phyloP scores from a whole-genome alignment of 92 coral and sea anemone genomes.

The Porites evermanni region DNA sequence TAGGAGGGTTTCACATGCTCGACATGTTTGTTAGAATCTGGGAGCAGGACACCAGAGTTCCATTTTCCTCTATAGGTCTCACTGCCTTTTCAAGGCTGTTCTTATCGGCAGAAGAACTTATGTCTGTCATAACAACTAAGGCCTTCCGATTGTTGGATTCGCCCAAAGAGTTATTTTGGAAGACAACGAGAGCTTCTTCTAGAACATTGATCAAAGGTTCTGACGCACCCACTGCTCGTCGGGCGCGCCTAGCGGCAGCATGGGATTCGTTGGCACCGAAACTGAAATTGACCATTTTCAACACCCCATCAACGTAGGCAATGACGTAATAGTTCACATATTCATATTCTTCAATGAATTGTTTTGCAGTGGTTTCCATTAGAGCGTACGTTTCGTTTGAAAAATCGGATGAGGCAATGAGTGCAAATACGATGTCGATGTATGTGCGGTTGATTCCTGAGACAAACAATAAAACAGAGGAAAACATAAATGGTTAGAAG shows the following conservation, averaged over 20 bases:
- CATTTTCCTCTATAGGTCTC: conserved; percentile 51
- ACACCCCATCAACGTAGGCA: too few relatives aligned
- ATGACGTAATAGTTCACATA: conserved; percentile 27
- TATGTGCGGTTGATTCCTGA: conserved; percentile 29
- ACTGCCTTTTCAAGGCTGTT: conserved; percentile 7
- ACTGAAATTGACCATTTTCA: neutral
- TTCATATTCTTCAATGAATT: conserved; percentile 62
- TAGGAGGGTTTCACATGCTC: too few relatives aligned
- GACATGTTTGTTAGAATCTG: too few relatives aligned
- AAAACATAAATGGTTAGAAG: neutral
- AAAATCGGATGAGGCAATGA: conserved; percentile 71
- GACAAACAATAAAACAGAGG: too few relatives aligned
- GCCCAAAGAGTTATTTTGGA: conserved; percentile 50
- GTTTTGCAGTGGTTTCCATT: conserved; percentile 71
- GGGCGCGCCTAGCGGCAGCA: conserved; percentile 1
- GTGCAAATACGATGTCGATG: conserved; percentile 67
- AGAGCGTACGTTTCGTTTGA: conserved; percentile 52
- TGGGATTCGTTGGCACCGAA: conserved; percentile 58
- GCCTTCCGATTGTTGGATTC: conserved; percentile 64
- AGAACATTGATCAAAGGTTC: too few relatives aligned
- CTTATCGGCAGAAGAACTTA: neutral
- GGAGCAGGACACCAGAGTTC: conserved; percentile 48
- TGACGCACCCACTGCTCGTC: too few relatives aligned
- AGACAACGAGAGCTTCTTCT: conserved; percentile 52
- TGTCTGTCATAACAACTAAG: conserved; percentile 80